Base-by-base conservation (phyloP, 2,113 vertebrate species). In the Antigone vipio region DNA sequence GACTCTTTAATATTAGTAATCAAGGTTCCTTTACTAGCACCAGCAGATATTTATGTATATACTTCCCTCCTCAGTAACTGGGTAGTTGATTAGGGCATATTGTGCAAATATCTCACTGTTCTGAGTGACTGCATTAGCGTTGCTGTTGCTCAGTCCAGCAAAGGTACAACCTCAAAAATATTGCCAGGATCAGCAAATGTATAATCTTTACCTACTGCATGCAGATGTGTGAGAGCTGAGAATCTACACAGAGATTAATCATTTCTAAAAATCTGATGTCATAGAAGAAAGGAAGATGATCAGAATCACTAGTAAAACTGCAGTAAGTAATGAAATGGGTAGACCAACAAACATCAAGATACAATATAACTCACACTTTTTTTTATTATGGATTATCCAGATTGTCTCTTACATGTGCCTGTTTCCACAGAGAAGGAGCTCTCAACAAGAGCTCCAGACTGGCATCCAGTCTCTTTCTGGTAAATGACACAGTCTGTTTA, bases 1-100 rank as follows among this genome's bases (percentile, higher is more conserved):
- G 18, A 52, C 2, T 27, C 27, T 88, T 68, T 73, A 85, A 53
- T 73, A 53, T 66, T 72, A 38, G 30, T 76, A 85, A 84, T 78
- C 63, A 86, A 95, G 89, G 77, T 92, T 95, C 79, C 67, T 91
- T 94, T 95, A 74, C 35, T 74, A 74, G 60, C 40, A 84, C 40
- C 92, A 97, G 95, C 63, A 95, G 95, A 93, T 97, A 97, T 92
- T 94, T 97, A 88, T 92, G 53, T 92, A 95, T 50, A 62, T 38
- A 78, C 38, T 89, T 86, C 71, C 49, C 85, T 92, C 84, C 93
- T 90, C 71, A 92, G 86, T 77, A 53, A 60, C 53, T 0, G 4
- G 60, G 56, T 85, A 66, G 80, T 26, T 91, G 83, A 67, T 50
- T 82, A 52, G 53, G 73, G 52, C 30, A 42, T 14, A 50, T 74